phyloP scores from a whole-genome alignment of 2,113 vertebrate genomes.

The Struthio camelus region DNA sequence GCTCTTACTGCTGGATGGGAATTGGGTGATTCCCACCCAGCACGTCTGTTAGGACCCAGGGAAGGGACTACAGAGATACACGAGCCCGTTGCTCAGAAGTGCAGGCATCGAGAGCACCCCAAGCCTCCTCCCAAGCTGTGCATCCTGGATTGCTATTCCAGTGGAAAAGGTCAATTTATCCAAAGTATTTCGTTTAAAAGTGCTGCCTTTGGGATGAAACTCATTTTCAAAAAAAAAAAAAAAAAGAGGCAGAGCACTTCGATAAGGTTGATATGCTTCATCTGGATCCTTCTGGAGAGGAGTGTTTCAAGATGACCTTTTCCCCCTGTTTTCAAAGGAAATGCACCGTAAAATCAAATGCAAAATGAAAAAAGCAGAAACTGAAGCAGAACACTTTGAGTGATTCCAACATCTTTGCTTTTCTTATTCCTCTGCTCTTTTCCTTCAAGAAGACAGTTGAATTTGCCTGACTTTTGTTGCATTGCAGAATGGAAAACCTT shows the following conservation, averaged over 20 bases:
- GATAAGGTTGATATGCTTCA: constrained; percentile 21
- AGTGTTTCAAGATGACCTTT: background rate
- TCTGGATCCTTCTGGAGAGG: background rate
- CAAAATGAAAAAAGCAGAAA: constrained; percentile 13
- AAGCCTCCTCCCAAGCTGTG: background rate
- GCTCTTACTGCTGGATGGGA: background rate
- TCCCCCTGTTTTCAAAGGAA: background rate
- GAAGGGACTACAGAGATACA: background rate
- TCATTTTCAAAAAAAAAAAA: background rate
- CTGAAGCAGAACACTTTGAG: background rate
- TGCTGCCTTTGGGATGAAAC: background rate
- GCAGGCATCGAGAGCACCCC: fast-evolving
- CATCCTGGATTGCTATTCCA: background rate
- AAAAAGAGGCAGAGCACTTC: background rate
- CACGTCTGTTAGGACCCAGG: background rate
- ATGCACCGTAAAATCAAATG: constrained; percentile 20
- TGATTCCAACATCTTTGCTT: background rate
- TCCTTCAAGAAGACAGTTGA: constrained; percentile 28
- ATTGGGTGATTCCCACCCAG: background rate
- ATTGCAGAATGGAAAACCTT: background rate
- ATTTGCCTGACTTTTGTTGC: constrained; percentile 35
- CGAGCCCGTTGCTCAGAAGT: background rate
- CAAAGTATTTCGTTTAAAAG: background rate
- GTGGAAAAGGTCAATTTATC: background rate
- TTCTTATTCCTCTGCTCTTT: constrained; percentile 40